These are phyloP conservation scores for Oryctolagus cuniculus DNA, from an alignment of 2,113 vertebrate genomes.

Conservation along the genomic window mOryCun1.1 NC_091441.1:15574501-15575000, in stretches of 20 bases:
- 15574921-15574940: too few species aligned
- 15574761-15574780: too few species aligned
- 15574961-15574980: not conserved
- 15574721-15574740: not conserved
- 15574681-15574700: not conserved
- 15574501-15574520: not conserved
- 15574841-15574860: not conserved
- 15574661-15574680: not conserved
- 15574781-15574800: not conserved
- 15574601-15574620: not conserved
- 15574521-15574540: not conserved
- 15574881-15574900: fast-evolving
- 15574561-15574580: not conserved
- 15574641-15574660: not conserved
- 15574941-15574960: too few species aligned
- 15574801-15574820: too few species aligned
- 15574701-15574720: not conserved
- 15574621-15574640: not conserved
- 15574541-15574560: not conserved
- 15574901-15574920: too few species aligned
- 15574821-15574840: not conserved
- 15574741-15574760: not conserved
- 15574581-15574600: not conserved
- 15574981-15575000: not conserved
- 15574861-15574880: not conserved